phyloP scores from a whole-genome alignment of 2,888 invertebrate genomes.

The Apamea anceps region DNA sequence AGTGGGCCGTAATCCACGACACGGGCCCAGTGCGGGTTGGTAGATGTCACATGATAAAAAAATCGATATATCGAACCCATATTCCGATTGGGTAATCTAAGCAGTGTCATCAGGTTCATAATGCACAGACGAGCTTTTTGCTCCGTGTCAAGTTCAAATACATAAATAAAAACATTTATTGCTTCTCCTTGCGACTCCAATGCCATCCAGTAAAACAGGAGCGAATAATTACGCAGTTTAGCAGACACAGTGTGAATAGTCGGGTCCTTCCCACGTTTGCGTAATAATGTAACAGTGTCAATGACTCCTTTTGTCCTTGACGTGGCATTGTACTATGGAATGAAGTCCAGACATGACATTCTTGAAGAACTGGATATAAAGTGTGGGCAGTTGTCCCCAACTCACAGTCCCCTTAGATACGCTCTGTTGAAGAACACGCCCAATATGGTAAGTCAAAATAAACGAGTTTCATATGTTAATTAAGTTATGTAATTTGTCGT shows the following conservation, averaged over 20 bases:
- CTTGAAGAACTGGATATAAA: conserved; percentile 88
- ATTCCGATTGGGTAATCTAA: background rate
- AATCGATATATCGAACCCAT: too few relatives aligned
- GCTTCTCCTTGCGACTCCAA: conserved; percentile 29
- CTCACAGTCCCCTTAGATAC: conserved; percentile 80
- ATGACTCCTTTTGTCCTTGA: conserved; percentile 81
- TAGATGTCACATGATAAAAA: too few relatives aligned
- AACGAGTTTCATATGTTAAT: conserved; percentile 70
- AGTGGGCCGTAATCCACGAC: too few relatives aligned
- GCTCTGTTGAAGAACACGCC: conserved; percentile 79
- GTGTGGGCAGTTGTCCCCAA: conserved; percentile 80
- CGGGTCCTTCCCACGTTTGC: conserved; percentile 64
- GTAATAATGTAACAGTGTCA: conserved; percentile 77
- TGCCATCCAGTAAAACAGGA: conserved; percentile 40
- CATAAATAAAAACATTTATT: background rate
- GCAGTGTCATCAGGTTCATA: background rate
- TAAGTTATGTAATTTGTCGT: conserved; percentile 51
- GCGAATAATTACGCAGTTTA: conserved; percentile 47
- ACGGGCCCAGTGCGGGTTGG: too few relatives aligned
- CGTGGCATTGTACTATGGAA: conserved; percentile 83
- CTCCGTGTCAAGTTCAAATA: background rate
- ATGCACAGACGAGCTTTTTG: background rate
- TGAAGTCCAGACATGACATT: conserved; percentile 88
- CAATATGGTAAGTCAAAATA: conserved; percentile 82
- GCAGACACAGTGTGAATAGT: conserved; percentile 53